A percentile compares a stretch with the other conserved stretches of the same genome.
phyloP scores from a whole-genome alignment of 2,113 vertebrate genomes.

The Ceyx margarethae region DNA sequence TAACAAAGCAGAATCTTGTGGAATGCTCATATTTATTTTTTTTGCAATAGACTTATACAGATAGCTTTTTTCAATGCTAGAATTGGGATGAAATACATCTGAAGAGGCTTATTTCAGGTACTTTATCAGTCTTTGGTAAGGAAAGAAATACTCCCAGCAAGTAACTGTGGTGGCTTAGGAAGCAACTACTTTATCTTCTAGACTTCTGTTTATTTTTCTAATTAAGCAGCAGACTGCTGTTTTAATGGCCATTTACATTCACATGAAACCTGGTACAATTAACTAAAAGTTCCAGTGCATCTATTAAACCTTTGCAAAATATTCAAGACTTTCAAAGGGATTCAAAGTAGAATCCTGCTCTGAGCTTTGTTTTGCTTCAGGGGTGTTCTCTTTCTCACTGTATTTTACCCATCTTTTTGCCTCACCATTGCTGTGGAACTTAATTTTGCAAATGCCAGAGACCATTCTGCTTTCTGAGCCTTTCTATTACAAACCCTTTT shows the following conservation, averaged over 20 bases:
- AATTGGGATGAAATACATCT: background rate
- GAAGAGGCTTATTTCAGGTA: background rate
- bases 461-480: background rate
- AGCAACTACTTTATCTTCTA: background rate
- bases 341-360: background rate
- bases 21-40: background rate
- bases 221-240: background rate
- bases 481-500: background rate
- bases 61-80: background rate
- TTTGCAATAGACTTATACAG: background rate
- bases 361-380: background rate
- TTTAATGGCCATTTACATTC: background rate
- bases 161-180: background rate
- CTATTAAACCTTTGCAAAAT: background rate
- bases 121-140: background rate
- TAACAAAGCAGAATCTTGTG: background rate
- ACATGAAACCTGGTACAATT: background rate
- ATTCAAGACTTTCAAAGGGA: background rate
- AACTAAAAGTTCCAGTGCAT: background rate
- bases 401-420: background rate
- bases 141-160: background rate
- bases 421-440: background rate
- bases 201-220: background rate
- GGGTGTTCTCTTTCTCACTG: background rate
- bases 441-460: background rate